These are phyloP conservation scores for Verasper variegatus DNA, from an alignment of 2,113 vertebrate species.

Conservation along the genomic window DNA sequence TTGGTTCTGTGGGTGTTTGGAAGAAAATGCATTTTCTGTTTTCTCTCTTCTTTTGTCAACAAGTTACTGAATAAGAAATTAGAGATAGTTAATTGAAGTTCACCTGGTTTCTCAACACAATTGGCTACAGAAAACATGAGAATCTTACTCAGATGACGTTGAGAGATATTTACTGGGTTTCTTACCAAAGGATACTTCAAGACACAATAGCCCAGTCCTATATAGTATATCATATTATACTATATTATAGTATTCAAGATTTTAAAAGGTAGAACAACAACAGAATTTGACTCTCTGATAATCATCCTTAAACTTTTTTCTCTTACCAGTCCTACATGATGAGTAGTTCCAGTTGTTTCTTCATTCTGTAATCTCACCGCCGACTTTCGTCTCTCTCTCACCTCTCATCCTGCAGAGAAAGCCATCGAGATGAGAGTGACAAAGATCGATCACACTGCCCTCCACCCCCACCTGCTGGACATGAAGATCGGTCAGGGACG, in stretches of 20 bases:
- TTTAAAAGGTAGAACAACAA: no score
- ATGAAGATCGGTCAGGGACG: conserved; percentile 99
- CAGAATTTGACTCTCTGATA: not conserved
- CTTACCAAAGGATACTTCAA: not conserved
- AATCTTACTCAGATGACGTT: no score
- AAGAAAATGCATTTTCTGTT: conserved; percentile 23
- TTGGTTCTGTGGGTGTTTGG: conserved; percentile 44
- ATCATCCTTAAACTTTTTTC: not conserved
- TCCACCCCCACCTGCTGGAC: conserved; percentile 97
- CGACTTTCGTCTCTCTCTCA: not conserved
- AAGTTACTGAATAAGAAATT: not conserved
- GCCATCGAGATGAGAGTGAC: conserved; percentile 92
- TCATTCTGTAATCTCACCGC: not conserved
- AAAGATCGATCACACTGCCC: conserved; percentile 97
- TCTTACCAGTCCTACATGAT: not conserved
- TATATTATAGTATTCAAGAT: no score
- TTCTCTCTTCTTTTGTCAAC: conserved; percentile 18
- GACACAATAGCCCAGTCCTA: not conserved
- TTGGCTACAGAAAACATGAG: not conserved
- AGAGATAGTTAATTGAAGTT: not conserved
- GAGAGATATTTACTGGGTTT: not conserved
- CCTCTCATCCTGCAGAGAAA: conserved; percentile 86
- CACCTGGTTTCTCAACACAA: not conserved
- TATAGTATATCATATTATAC: no score
- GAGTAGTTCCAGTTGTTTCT: not conserved